Conservation (phyloP, 2,888 invertebrate genomes). For the Aelia acuminata region DNA sequence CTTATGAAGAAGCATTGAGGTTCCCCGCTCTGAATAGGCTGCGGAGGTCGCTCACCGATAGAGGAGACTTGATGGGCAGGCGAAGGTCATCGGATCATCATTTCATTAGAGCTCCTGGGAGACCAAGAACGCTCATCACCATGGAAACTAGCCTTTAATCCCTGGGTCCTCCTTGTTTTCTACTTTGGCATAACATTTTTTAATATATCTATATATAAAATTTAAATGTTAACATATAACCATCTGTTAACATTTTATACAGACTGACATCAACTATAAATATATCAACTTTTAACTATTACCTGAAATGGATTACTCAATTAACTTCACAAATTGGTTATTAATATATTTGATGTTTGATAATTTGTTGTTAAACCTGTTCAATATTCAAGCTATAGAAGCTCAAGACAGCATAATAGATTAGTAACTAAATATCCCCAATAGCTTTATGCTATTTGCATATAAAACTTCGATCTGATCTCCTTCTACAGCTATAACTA, state of each 20-base stretch:
- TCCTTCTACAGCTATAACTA: neutral
- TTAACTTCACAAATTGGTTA: neutral
- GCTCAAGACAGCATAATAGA: neutral
- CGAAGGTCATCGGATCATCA: constrained; percentile 59
- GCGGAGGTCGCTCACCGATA: constrained; percentile 75
- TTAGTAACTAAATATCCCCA: neutral
- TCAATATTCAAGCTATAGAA: neutral
- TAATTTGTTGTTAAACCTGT: neutral
- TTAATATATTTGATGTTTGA: neutral
- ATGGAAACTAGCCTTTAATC: constrained; percentile 72
- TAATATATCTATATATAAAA: neutral
- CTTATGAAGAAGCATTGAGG: constrained; percentile 78
- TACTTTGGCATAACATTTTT: constrained; percentile 18
- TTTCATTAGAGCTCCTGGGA: constrained; percentile 57
- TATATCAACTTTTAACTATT: neutral
- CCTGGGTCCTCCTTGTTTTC: constrained; percentile 2
- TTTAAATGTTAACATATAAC: neutral
- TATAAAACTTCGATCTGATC: neutral
- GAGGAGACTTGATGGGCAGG: constrained; percentile 72
- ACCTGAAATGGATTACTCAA: neutral
- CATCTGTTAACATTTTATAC: neutral
- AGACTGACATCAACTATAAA: constrained; percentile 29
- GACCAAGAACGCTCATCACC: constrained; percentile 67
- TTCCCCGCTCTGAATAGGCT: constrained; percentile 74
- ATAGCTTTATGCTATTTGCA: neutral